Evolutionary conservation across 2,797 vertebrate species (phyloP).

Genomic region (Channallabes apus): DNA sequence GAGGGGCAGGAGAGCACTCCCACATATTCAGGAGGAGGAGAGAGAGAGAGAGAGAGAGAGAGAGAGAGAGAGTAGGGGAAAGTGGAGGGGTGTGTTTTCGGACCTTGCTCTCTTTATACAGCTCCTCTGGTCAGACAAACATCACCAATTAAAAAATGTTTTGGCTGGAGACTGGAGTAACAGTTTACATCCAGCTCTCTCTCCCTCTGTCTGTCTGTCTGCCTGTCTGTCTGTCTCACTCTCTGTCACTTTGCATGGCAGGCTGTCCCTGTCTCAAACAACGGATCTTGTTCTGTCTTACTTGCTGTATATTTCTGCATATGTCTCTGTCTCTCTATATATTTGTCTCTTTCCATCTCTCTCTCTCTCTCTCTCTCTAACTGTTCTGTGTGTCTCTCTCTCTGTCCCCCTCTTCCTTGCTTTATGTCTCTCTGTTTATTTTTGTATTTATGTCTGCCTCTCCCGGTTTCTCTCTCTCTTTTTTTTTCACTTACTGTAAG

Average conservation of each 20-base stretch:
- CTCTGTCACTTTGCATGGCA: neutral
- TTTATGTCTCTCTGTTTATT: neutral
- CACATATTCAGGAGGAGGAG: slow-evolving; percentile 69
- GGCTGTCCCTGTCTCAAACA: neutral
- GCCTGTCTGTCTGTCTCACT: neutral
- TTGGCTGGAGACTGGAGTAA: slow-evolving; percentile 73
- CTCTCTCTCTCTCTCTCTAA: neutral
- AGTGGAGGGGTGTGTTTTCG: slow-evolving; percentile 62
- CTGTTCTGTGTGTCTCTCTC: neutral
- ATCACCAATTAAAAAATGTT: slow-evolving; percentile 79
- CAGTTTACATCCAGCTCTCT: slow-evolving; percentile 15
- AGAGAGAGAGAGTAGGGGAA: slow-evolving; percentile 58
- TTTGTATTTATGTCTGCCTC: neutral
- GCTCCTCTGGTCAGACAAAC: slow-evolving; percentile 70
- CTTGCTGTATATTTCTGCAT: neutral
- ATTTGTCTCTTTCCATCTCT: neutral
- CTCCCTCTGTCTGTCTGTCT: neutral
- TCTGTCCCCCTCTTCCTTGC: neutral
- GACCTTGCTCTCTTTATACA: slow-evolving; percentile 31
- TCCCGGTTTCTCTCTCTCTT: neutral
- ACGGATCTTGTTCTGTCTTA: neutral
- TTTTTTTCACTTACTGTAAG: too few species aligned
- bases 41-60: slow-evolving; percentile 62
- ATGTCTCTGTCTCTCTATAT: slow-evolving; percentile 12
- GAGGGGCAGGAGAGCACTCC: slow-evolving; percentile 64